Percentiles rank a stretch among this genome's conserved stretches.
phyloP scores from a whole-genome alignment of 2,888 invertebrate species.

The Dioctria linearis region DNA sequence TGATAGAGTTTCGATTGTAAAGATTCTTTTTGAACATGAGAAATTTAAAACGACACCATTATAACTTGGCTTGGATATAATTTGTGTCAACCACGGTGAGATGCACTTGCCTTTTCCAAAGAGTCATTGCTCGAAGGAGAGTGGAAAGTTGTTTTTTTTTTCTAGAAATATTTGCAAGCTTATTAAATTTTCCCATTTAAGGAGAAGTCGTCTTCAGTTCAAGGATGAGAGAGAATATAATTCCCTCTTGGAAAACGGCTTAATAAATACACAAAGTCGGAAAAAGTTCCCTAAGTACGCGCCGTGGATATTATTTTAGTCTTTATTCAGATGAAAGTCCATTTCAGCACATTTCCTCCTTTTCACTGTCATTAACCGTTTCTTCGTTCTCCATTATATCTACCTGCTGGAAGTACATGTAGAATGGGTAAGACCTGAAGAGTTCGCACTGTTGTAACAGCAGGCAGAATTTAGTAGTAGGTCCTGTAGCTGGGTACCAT shows the following conservation, averaged over 20 bases:
- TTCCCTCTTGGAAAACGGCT: conserved; percentile 23
- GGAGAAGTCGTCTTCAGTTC: background rate
- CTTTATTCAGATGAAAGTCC: conserved; percentile 41
- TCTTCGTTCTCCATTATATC: conserved; percentile 41
- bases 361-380: conserved; percentile 45
- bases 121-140: too few relatives aligned
- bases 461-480: background rate
- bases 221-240: conserved; percentile 7
- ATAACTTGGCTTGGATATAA: too few relatives aligned
- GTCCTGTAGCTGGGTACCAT: background rate
- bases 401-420: conserved; percentile 18
- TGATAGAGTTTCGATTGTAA: background rate
- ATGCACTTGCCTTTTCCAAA: too few relatives aligned
- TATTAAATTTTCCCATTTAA: conserved; percentile 25
- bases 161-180: conserved; percentile 32
- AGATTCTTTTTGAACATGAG: too few relatives aligned
- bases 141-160: background rate
- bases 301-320: conserved; percentile 40
- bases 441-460: background rate
- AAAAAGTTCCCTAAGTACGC: conserved; percentile 25
- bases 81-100: too few relatives aligned
- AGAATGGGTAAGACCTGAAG: background rate
- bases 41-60: too few relatives aligned
- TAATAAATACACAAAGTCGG: conserved; percentile 29
- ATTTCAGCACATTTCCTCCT: conserved; percentile 45